Conservation (phyloP, 1,140 invertebrate species). For the Riptortus pedestris region DNA sequence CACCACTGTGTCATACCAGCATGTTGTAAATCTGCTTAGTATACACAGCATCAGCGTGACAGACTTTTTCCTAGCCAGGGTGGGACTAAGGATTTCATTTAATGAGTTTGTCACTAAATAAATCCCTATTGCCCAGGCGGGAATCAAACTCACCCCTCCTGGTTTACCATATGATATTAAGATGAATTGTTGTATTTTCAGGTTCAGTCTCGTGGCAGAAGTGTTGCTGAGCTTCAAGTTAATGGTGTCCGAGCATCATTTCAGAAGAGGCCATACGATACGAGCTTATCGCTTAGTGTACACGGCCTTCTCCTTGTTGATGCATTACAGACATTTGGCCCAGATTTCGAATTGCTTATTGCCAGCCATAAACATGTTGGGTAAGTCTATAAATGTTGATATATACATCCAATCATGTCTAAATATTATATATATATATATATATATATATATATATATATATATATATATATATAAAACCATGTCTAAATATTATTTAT, state of each 20-base stretch:
- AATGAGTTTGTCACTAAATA: no score
- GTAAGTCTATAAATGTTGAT: slow-evolving; percentile 39
- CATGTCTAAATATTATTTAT: no score
- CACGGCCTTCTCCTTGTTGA: slow-evolving; percentile 86
- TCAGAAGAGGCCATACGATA: slow-evolving; percentile 58
- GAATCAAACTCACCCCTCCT: no score
- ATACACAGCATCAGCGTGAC: no score
- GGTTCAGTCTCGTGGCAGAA: slow-evolving; percentile 63
- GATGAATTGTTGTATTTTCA: slow-evolving; percentile 28
- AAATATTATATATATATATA: slow-evolving; percentile 9
- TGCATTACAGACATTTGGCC: slow-evolving; percentile 86
- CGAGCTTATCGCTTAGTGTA: slow-evolving; percentile 69
- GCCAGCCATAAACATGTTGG: slow-evolving; percentile 89
- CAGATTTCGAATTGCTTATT: slow-evolving; percentile 85
- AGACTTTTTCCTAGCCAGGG: no score
- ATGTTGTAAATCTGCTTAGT: no score
- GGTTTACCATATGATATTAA: no score
- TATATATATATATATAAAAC: slow-evolving; percentile 1
- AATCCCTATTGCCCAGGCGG: no score
- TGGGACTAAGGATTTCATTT: no score
- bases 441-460: slow-evolving; percentile 3
- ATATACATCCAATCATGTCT: neutral
- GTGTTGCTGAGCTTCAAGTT: slow-evolving; percentile 82
- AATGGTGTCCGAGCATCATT: slow-evolving; percentile 70
- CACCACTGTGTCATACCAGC: no score